Percentiles rank a stretch among this genome's conserved stretches.
Evolutionary conservation across 2,888 invertebrate species (phyloP).

Genomic region (Limnephilus marmoratus): DNA sequence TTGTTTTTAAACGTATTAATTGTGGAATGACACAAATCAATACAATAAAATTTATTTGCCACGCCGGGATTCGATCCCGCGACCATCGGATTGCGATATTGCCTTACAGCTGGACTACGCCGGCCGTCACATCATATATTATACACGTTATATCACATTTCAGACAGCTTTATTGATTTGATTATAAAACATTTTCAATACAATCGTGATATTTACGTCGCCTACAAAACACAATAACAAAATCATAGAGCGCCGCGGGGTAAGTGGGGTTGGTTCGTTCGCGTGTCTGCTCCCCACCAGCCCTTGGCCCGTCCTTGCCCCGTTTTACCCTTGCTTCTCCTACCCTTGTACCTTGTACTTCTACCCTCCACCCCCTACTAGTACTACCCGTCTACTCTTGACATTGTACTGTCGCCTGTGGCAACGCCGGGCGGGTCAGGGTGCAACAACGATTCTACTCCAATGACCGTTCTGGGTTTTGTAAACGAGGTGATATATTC

Average conservation of each 20-base stretch:
- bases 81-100: too few species aligned
- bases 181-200: background rate
- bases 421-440: conserved; percentile 24
- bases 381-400: background rate
- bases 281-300: background rate
- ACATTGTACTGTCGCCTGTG: background rate
- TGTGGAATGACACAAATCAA: too few species aligned
- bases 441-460: background rate
- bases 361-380: background rate
- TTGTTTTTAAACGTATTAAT: too few species aligned
- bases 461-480: background rate
- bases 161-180: background rate
- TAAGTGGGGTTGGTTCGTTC: background rate
- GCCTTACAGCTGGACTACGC: too few species aligned
- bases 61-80: too few species aligned
- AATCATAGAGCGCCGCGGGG: background rate
- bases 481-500: background rate
- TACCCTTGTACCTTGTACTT: background rate
- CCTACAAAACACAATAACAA: background rate
- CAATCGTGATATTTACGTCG: background rate
- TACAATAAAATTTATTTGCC: too few species aligned
- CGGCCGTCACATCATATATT: too few species aligned
- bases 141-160: background rate
- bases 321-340: background rate
- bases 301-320: conserved; percentile 31